Evolutionary conservation across 2,888 invertebrate species (phyloP).

Genomic region (Cyrtodaria siliqua): DNA sequence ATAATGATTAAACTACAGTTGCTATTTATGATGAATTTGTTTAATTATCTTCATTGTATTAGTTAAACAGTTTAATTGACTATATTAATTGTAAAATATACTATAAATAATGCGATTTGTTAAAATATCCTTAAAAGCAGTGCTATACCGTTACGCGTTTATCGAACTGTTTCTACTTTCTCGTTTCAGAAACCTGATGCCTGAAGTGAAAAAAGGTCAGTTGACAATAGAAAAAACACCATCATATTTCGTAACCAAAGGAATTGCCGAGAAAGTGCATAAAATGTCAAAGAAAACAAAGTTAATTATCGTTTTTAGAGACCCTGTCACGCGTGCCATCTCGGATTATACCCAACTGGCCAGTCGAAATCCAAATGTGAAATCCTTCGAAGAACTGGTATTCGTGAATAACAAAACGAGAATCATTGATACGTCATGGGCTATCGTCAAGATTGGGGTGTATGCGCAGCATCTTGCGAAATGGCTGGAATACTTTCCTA

Average conservation of each 20-base stretch:
- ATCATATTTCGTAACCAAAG: conserved; percentile 95
- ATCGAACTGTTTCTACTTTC: no score
- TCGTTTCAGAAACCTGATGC: conserved; percentile 92
- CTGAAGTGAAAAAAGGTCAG: conserved; percentile 93
- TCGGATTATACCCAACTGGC: conserved; percentile 95
- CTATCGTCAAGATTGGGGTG: conserved; percentile 91
- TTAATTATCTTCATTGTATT: no score
- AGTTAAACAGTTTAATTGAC: no score
- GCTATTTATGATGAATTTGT: no score
- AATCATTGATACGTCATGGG: conserved; percentile 93
- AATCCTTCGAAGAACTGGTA: conserved; percentile 83
- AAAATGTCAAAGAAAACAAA: conserved; percentile 94
- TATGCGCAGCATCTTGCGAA: conserved; percentile 93
- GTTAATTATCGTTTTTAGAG: conserved; percentile 94
- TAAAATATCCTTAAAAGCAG: no score
- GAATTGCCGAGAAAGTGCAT: conserved; percentile 93
- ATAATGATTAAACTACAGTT: no score
- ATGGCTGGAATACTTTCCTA: conserved; percentile 94
- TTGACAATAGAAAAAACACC: conserved; percentile 98
- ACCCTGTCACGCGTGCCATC: conserved; percentile 96
- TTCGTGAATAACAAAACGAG: conserved; percentile 90
- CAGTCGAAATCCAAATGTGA: conserved; percentile 82
- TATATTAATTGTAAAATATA: no score
- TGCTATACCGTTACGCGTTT: no score
- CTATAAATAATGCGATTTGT: no score